A percentile compares a stretch with the other conserved stretches of the same genome.
phyloP scores from a whole-genome alignment of 2,113 vertebrate species.

The Progne subis region DNA sequence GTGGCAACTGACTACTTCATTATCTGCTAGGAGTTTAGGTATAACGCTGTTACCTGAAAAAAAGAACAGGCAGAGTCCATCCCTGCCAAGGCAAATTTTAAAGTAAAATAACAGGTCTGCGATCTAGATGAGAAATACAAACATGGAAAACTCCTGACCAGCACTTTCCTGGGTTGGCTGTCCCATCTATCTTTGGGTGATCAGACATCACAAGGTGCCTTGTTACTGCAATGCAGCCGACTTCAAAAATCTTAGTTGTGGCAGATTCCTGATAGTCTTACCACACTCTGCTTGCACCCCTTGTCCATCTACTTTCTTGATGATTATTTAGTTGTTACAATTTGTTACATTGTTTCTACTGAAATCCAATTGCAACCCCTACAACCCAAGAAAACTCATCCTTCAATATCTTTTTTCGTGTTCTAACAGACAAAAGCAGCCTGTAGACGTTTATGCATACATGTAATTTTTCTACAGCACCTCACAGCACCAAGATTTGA shows the following conservation, averaged over 20 bases:
- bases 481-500: not conserved
- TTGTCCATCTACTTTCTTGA: not conserved
- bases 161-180: not conserved
- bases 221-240: not conserved
- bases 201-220: not conserved
- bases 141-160: not conserved
- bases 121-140: not conserved
- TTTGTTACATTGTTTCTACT: not conserved
- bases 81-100: not conserved
- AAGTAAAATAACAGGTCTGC: not conserved
- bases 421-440: not conserved
- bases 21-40: not conserved
- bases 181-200: not conserved
- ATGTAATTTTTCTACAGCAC: not conserved
- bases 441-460: not conserved
- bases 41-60: not conserved
- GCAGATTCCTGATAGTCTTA: not conserved
- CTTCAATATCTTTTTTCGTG: not conserved
- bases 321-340: not conserved
- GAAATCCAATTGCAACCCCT: not conserved
- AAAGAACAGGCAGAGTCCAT: not conserved
- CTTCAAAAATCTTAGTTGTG: not conserved
- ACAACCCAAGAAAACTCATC: not conserved
- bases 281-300: accelerated
- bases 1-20: not conserved